Percentiles rank a stretch among this genome's conserved stretches.
phyloP scores from a whole-genome alignment of 2,888 invertebrate genomes.

The Pyrocoelia pectoralis region DNA sequence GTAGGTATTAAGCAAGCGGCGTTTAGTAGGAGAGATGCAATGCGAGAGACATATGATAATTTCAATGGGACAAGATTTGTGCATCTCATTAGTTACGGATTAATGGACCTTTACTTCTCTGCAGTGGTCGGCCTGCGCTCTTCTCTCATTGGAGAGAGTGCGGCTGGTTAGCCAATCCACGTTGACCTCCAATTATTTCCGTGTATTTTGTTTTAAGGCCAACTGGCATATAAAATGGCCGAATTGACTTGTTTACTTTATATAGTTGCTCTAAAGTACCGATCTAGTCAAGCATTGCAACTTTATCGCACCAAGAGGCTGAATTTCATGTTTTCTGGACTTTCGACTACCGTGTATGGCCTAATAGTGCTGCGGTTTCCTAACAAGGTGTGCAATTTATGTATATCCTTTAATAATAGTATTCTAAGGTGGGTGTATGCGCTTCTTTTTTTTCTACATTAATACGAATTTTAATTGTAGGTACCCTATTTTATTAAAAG shows the following conservation, averaged over 20 bases:
- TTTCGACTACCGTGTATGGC: slow-evolving; percentile 19
- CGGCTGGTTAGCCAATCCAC: slow-evolving; percentile 54
- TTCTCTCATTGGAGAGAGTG: slow-evolving; percentile 47
- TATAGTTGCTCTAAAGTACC: slow-evolving; percentile 30
- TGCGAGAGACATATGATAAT: slow-evolving; percentile 40
- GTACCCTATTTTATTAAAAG: too few species aligned
- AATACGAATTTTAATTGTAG: too few species aligned
- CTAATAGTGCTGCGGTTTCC: slow-evolving; percentile 17
- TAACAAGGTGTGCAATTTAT: slow-evolving; percentile 22
- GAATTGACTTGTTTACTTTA: slow-evolving; percentile 52
- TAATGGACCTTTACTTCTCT: slow-evolving; percentile 55
- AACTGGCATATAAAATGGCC: slow-evolving; percentile 57
- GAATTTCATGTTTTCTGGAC: slow-evolving; percentile 17
- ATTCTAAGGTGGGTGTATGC: slow-evolving; percentile 3
- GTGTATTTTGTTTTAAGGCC: slow-evolving; percentile 59
- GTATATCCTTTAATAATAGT: slow-evolving; percentile 6
- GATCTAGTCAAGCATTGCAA: slow-evolving; percentile 23
- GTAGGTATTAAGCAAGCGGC: not conserved
- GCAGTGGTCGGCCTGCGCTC: slow-evolving; percentile 50
- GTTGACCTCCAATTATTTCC: slow-evolving; percentile 56
- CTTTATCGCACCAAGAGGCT: slow-evolving; percentile 18
- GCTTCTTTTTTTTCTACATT: not conserved
- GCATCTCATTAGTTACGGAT: slow-evolving; percentile 59
- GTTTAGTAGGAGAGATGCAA: slow-evolving; percentile 30
- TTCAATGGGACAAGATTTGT: slow-evolving; percentile 45